Evolutionary conservation across 2,888 invertebrate genomes (phyloP).

Genomic region (Philhelius pedissequus): DNA sequence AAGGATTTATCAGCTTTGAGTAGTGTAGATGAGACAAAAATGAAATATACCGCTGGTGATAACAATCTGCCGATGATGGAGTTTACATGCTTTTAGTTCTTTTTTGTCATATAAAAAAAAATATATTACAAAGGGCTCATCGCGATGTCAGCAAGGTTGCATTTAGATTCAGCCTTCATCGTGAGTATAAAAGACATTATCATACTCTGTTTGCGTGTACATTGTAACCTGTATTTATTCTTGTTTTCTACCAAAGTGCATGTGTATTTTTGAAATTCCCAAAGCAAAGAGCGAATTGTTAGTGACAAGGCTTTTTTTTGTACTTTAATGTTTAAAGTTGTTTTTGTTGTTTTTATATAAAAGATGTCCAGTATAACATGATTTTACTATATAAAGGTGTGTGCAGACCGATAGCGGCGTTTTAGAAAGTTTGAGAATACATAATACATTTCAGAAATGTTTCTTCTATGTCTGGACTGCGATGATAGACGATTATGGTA

Average conservation of each 20-base stretch:
- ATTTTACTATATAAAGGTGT: too few relatives aligned
- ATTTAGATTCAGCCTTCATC: conserved; percentile 13
- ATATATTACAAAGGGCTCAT: conserved; percentile 12
- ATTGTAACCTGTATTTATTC: not conserved
- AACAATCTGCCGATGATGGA: conserved; percentile 64
- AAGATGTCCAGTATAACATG: not conserved
- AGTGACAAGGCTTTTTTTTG: not conserved
- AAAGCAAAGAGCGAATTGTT: not conserved
- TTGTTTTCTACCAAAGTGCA: not conserved
- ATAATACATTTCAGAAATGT: too few relatives aligned
- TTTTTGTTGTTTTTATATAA: not conserved
- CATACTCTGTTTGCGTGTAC: not conserved
- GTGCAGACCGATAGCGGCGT: too few relatives aligned
- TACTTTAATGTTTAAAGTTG: not conserved
- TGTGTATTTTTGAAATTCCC: not conserved
- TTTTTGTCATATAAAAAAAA: not conserved
- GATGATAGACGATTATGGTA: too few relatives aligned
- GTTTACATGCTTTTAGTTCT: conserved; percentile 58
- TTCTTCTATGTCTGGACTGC: too few relatives aligned
- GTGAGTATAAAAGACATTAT: conserved; percentile 3
- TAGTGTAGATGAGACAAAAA: conserved; percentile 23
- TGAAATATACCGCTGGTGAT: conserved; percentile 46
- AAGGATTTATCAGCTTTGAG: conserved; percentile 32
- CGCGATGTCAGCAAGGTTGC: conserved; percentile 31
- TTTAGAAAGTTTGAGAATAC: too few relatives aligned